phyloP scores from a whole-genome alignment of 2,113 vertebrate species.

The Quiscalus mexicanus region DNA sequence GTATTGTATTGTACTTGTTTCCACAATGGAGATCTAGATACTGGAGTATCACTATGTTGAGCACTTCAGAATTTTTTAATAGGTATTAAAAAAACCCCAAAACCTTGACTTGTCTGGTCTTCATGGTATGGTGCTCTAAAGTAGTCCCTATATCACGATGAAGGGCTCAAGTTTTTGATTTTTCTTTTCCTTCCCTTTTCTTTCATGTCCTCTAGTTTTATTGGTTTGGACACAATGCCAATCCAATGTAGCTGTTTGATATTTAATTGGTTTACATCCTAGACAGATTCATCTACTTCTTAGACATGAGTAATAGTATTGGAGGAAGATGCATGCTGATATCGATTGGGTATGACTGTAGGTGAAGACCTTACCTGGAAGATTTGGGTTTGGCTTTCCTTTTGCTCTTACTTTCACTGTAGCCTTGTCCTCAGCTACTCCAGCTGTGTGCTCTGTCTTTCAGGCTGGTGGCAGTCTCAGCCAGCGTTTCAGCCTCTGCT shows the following conservation, averaged over 20 bases:
- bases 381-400: background rate
- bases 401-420: background rate
- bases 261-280: background rate
- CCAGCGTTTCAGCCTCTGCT: background rate
- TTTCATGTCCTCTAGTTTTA: background rate
- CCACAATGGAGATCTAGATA: background rate
- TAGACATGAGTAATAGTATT: background rate
- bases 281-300: background rate
- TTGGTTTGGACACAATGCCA: background rate
- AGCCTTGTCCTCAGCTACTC: background rate
- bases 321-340: background rate
- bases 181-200: background rate
- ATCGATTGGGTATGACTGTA: background rate
- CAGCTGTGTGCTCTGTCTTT: background rate
- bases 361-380: background rate
- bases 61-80: background rate
- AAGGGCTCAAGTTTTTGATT: background rate
- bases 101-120: background rate
- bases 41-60: background rate
- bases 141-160: background rate
- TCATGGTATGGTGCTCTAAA: background rate
- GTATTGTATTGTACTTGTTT: background rate
- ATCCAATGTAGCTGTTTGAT: background rate
- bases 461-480: background rate
- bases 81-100: background rate